Percentiles rank a stretch among this genome's conserved stretches.
These are phyloP conservation scores for Melanotaenia duboulayi DNA, from an alignment of 2,113 vertebrate genomes.

Conservation along the genomic window DNA sequence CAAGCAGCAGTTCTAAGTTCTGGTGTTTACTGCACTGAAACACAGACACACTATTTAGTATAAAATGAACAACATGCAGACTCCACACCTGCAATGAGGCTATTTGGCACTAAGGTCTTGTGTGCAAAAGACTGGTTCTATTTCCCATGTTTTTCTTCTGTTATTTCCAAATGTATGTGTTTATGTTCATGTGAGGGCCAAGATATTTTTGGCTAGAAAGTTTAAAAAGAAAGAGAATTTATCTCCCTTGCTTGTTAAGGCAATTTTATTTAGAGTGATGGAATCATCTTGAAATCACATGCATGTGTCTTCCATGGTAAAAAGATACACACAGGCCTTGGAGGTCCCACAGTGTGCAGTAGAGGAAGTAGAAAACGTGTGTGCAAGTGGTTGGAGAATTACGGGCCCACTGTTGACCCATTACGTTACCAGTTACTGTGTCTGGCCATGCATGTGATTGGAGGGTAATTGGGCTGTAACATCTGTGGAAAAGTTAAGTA, in stretches of 20 bases:
- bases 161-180: not conserved
- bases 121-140: not conserved
- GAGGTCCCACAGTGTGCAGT: not conserved
- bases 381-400: conserved; percentile 27
- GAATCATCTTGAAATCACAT: not conserved
- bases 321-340: not conserved
- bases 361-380: not conserved
- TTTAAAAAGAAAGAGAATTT: not conserved
- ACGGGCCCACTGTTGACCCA: conserved; percentile 14
- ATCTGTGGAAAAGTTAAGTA: conserved; percentile 41
- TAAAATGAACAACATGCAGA: conserved; percentile 26
- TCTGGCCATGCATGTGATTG: conserved; percentile 57
- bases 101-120: not conserved
- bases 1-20: not conserved
- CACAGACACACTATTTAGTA: conserved; percentile 30
- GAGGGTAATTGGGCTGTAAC: conserved; percentile 56
- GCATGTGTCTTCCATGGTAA: not conserved
- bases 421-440: conserved; percentile 22
- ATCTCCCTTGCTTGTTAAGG: not conserved
- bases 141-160: conserved; percentile 7
- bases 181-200: not conserved
- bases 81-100: conserved; percentile 22
- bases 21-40: conserved; percentile 18
- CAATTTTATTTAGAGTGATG: not conserved
- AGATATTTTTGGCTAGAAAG: not conserved